These are phyloP conservation scores for Kryptolebias marmoratus DNA, from an alignment of 2,113 vertebrate species.

Conservation along the genomic window DNA sequence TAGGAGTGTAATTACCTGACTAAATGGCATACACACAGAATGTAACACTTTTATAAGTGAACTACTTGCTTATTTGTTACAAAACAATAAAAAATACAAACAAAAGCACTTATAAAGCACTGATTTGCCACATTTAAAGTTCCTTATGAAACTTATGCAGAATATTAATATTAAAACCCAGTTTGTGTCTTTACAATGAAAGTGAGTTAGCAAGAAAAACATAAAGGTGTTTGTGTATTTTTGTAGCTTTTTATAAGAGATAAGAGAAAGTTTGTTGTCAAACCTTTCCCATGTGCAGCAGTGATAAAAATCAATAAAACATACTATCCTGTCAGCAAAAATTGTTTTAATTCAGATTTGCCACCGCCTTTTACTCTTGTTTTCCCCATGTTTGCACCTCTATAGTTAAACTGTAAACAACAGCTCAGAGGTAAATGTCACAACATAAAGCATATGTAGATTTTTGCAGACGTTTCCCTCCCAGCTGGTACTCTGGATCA, in stretches of 20 bases:
- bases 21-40: no score
- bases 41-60: no score
- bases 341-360: no score
- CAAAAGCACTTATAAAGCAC: conserved; percentile 1
- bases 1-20: no score
- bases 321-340: no score
- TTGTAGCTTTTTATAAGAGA: no score
- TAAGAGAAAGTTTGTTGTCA: no score
- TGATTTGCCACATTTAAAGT: background rate
- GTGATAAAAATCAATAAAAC: no score
- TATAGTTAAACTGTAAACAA: background rate
- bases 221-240: no score
- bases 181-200: background rate
- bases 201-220: no score
- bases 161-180: background rate
- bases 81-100: background rate
- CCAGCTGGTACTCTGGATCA: conserved; percentile 32
- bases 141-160: background rate
- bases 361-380: background rate
- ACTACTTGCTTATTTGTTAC: no score
- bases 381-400: background rate
- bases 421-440: background rate
- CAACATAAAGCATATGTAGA: background rate
- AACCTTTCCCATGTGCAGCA: no score
- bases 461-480: conserved; percentile 35